phyloP scores from a whole-genome alignment of 2,797 vertebrate genomes.

The Eospalax fontanierii region DNA sequence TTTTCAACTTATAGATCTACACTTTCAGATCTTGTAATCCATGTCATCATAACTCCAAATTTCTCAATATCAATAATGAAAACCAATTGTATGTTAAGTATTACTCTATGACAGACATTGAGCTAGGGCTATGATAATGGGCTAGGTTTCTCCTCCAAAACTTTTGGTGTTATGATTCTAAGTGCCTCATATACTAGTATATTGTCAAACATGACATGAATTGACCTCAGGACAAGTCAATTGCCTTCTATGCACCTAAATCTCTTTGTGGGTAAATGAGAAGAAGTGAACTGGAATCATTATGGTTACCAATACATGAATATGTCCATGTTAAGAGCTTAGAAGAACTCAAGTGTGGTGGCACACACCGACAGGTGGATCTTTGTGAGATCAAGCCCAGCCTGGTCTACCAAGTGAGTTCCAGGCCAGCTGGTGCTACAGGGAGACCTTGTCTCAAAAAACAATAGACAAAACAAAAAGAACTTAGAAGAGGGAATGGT shows the following conservation, averaged over 20 bases:
- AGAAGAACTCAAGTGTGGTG: too few species aligned
- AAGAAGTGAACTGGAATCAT: neutral
- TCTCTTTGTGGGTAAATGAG: neutral
- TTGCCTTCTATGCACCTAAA: neutral
- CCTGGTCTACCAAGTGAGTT: too few species aligned
- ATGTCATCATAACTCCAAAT: neutral
- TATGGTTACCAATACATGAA: neutral
- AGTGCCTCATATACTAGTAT: neutral
- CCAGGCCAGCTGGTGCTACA: too few species aligned
- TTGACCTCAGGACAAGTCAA: neutral
- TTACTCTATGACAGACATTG: neutral
- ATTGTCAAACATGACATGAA: neutral
- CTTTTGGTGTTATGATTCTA: neutral
- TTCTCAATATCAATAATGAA: neutral
- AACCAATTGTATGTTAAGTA: neutral
- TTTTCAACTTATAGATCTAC: neutral
- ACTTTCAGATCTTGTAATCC: neutral
- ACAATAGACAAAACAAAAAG: too few species aligned
- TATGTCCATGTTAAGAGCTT: neutral
- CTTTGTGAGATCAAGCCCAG: too few species aligned
- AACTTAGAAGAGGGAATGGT: neutral
- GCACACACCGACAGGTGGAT: too few species aligned
- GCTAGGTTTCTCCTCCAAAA: neutral
- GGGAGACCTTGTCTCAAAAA: too few species aligned
- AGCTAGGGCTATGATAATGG: neutral